Percentiles rank a stretch among this genome's conserved stretches.
phyloP scores from a whole-genome alignment of 2,797 vertebrate genomes.

The Hydrolagus colliei region DNA sequence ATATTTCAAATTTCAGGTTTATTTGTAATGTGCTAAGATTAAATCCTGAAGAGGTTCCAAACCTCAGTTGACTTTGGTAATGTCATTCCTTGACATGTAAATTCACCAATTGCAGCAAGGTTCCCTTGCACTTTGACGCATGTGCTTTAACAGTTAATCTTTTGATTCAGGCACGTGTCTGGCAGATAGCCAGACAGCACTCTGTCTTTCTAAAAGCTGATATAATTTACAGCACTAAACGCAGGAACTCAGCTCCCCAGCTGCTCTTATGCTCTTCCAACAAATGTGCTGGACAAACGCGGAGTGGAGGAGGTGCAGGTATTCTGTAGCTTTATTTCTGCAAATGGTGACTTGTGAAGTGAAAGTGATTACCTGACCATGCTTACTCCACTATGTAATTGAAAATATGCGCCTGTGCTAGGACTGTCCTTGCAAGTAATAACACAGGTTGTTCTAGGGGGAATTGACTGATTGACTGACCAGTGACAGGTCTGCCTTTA shows the following conservation, averaged over 20 bases:
- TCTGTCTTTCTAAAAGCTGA: conserved; percentile 36
- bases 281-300: neutral
- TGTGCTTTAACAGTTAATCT: conserved; percentile 32
- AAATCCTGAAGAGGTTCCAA: neutral
- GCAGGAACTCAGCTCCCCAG: conserved; percentile 35
- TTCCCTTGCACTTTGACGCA: neutral
- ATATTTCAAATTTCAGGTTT: neutral
- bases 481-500: no score
- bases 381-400: conserved; percentile 30
- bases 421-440: neutral
- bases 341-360: neutral
- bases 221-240: conserved; percentile 34
- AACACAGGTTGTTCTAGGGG: no score
- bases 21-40: neutral
- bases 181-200: conserved; percentile 36
- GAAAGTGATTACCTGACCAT: neutral
- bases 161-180: conserved; percentile 35
- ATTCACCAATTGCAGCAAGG: neutral
- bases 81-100: neutral
- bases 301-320: neutral
- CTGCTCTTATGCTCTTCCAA: conserved; percentile 30
- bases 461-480: no score
- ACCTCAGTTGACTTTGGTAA: neutral
- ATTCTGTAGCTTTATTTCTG: neutral
- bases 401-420: conserved; percentile 37